A percentile compares a stretch with the other conserved stretches of the same genome.
These are phyloP conservation scores for Echinometra lucunter DNA, from an alignment of 53 echinoderm and acorn worm species.

Conservation along the genomic window DNA sequence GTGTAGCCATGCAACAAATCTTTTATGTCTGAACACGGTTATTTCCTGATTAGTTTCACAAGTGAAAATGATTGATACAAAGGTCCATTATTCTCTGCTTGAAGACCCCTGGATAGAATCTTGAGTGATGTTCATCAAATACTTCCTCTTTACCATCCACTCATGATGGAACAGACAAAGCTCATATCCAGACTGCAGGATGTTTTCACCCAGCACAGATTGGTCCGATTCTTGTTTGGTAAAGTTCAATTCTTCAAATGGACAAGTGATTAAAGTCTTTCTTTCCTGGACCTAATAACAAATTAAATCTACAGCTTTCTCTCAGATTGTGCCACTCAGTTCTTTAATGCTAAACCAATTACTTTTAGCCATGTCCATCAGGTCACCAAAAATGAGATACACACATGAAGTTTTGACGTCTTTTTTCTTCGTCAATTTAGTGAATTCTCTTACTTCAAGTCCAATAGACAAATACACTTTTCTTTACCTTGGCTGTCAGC, in stretches of 20 bases:
- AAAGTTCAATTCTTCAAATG: not conserved
- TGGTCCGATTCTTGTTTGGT: no score
- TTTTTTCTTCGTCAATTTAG: not conserved
- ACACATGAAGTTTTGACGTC: not conserved
- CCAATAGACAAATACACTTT: not conserved
- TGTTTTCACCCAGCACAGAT: no score
- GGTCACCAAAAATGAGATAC: not conserved
- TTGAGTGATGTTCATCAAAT: conserved; percentile 40
- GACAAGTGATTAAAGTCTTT: conserved; percentile 3
- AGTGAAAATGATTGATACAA: conserved; percentile 15
- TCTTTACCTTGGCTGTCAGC: not conserved
- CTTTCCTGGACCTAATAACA: not conserved
- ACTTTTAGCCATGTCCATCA: not conserved
- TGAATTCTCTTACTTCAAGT: not conserved
- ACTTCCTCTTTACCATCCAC: not conserved
- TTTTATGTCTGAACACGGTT: not conserved
- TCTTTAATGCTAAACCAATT: conserved; percentile 11
- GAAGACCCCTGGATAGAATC: not conserved
- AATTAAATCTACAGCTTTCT: conserved; percentile 9
- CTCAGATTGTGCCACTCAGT: not conserved
- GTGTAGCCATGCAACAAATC: no score
- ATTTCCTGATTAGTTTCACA: not conserved
- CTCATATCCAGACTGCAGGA: not conserved
- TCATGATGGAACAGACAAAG: conserved; percentile 8
- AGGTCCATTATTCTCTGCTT: conserved; percentile 18